phyloP scores from a whole-genome alignment of 2,113 vertebrate genomes.

The Phyllostomus hastatus region DNA sequence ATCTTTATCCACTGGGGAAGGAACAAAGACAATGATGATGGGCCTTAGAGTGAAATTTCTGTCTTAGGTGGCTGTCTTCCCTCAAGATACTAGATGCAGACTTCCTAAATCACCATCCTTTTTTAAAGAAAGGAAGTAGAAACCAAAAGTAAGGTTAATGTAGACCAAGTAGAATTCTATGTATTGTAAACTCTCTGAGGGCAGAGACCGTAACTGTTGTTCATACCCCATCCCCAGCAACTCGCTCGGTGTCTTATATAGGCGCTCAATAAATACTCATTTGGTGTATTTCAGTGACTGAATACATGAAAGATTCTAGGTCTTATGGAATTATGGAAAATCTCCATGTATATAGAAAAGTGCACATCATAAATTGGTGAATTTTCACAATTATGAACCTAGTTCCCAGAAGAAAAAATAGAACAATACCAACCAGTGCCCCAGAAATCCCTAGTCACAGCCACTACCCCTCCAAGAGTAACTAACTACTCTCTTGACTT shows the following conservation, averaged over 20 bases:
- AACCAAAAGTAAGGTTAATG: neutral
- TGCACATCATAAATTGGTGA: neutral
- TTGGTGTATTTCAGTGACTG: neutral
- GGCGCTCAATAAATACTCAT: neutral
- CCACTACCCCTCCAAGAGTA: neutral
- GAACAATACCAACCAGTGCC: neutral
- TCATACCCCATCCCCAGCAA: neutral
- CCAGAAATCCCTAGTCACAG: neutral
- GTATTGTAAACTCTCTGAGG: neutral
- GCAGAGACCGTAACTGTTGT: neutral
- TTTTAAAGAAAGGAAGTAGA: constrained; percentile 1
- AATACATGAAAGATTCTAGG: neutral
- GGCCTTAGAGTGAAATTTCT: neutral
- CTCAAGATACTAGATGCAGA: neutral
- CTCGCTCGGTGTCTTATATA: neutral
- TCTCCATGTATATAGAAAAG: neutral
- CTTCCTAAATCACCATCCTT: neutral
- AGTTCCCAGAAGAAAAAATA: neutral
- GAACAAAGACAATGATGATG: neutral
- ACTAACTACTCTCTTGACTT: neutral
- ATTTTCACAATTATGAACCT: neutral
- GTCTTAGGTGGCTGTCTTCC: neutral
- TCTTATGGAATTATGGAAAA: neutral
- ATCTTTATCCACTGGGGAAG: neutral
- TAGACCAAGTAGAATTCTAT: neutral